Base-by-base conservation (phyloP, 2,888 invertebrate species). In the Ophion slaviceki region DNA sequence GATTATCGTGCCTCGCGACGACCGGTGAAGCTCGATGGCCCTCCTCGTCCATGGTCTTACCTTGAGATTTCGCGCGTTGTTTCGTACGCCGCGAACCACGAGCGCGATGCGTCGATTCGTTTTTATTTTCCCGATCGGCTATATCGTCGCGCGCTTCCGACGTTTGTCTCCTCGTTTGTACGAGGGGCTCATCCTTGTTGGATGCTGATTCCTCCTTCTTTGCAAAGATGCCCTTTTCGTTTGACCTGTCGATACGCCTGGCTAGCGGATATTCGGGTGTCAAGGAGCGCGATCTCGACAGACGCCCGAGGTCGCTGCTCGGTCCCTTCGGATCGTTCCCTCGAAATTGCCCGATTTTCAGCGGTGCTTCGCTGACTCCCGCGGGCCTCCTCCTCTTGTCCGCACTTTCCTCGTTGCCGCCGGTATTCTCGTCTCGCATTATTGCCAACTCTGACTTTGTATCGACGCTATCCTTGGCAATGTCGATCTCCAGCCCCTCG, bases 71-170 rank as follows among this genome's bases (percentile, higher is more conserved):
- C 40, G 70, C 24, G n/a, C 66, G 80, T 24, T 71, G 47, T 24
- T 66, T 80, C 67, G 45, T n/a, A 20, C 68, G 66, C 28, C 64
- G 80, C 14, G 78, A 79, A 66, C 53, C 71, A 24, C 75, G 84
- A 53, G 70, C 47, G 28, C 84, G 66, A 72, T 81, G 17, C 76
- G 59, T 10, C 68, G 8, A 70, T 66, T 80, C 68, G 17, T 71
- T 11, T 7, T 80, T 32, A 24, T 20, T n/a, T 17, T 76, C 68
- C 17, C 67, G 71, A 17, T 24, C 11, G 2, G 8, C 14, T 4
- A 45, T 17, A 2, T 20, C 53, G 14, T 66, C 32, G 6, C 45
- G n/a, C 32, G 8, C 24, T 8, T 45, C 74, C 5, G 66, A 10
- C 2, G 3, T 5, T 67, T 36, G 62, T 68, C 40, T 53, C 20